Evolutionary conservation across 1,140 invertebrate species (phyloP).

Genomic region (Solen grandis): DNA sequence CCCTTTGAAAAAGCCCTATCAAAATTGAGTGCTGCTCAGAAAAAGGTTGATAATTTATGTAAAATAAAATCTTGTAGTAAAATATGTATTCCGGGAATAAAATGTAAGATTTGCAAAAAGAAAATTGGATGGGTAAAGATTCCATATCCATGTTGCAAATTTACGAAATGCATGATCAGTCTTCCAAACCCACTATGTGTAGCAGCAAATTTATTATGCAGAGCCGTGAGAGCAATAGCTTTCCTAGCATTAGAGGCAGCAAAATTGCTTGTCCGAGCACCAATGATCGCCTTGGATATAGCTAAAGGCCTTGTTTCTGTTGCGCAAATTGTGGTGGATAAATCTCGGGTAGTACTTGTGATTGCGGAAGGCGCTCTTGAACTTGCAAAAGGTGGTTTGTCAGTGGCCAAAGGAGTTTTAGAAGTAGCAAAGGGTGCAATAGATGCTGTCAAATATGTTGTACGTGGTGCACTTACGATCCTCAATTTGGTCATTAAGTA

Average conservation of each 20-base stretch:
- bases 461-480: conserved; percentile 18
- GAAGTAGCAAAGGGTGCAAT: conserved; percentile 45
- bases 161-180: conserved; percentile 55
- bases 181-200: conserved; percentile 48
- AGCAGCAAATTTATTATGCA: conserved; percentile 34
- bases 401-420: conserved; percentile 22
- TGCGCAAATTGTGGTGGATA: conserved; percentile 54
- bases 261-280: conserved; percentile 44
- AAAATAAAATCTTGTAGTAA: conserved; percentile 28
- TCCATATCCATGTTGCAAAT: conserved; percentile 29
- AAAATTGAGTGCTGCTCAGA: conserved; percentile 40
- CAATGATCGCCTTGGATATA: conserved; percentile 50
- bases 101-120: conserved; percentile 19
- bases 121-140: conserved; percentile 19
- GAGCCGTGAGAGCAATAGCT: conserved; percentile 28
- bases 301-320: conserved; percentile 42
- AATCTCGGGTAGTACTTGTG: conserved; percentile 45
- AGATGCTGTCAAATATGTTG: conserved; percentile 45
- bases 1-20: conserved; percentile 35
- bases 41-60: conserved; percentile 51
- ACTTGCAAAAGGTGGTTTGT: conserved; percentile 15
- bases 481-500: conserved; percentile 30
- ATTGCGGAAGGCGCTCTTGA: conserved; percentile 28
- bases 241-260: conserved; percentile 51
- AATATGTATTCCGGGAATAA: conserved; percentile 51